Evolutionary conservation across 2,113 vertebrate genomes (phyloP).

Genomic region (Tragulus kanchil): DNA sequence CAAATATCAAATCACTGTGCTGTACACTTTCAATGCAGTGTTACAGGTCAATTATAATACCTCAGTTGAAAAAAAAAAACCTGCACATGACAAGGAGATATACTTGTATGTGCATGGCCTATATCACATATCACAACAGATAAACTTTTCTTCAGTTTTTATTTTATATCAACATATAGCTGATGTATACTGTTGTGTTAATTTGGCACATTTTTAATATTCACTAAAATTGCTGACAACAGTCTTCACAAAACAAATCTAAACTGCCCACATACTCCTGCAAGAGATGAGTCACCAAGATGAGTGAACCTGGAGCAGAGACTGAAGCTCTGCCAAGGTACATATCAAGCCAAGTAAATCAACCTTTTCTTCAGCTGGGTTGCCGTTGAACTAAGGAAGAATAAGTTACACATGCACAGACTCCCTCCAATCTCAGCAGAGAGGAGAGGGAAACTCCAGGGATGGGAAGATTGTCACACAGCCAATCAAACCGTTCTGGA

Average conservation of each 20-base stretch:
- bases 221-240: neutral
- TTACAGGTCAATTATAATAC: neutral
- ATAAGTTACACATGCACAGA: neutral
- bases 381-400: neutral
- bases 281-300: constrained; percentile 73
- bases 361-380: neutral
- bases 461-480: constrained; percentile 14
- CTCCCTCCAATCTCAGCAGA: neutral
- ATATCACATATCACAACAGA: too few species aligned
- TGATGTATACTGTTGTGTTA: neutral
- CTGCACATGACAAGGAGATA: neutral
- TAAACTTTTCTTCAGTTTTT: neutral
- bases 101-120: neutral
- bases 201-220: neutral
- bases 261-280: neutral
- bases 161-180: neutral
- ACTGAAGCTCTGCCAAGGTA: constrained; percentile 43
- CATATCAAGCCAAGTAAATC: constrained; percentile 37
- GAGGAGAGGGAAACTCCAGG: neutral
- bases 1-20: neutral
- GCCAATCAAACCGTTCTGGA: constrained; percentile 51
- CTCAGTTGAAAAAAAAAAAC: neutral
- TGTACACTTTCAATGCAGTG: neutral
- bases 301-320: constrained; percentile 36
- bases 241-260: neutral